Percentiles rank a stretch among this genome's conserved stretches.
These are phyloP conservation scores for Zeus faber DNA, from an alignment of 2,113 vertebrate genomes.

Conservation along the genomic window DNA sequence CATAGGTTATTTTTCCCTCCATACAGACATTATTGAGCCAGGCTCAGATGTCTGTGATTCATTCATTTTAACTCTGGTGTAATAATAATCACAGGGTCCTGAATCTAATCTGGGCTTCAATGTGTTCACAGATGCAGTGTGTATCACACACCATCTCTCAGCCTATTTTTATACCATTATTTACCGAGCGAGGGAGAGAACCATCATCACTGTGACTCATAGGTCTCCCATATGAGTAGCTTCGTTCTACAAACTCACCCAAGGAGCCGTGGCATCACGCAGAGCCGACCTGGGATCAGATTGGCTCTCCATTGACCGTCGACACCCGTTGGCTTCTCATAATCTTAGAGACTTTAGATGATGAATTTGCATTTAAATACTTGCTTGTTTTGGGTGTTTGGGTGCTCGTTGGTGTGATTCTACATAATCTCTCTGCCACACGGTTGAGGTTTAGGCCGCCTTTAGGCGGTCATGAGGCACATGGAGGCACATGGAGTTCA, in stretches of 20 bases:
- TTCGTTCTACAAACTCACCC: constrained; percentile 33
- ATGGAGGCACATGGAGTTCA: too few relatives aligned
- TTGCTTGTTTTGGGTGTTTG: too few relatives aligned
- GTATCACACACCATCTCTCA: constrained; percentile 46
- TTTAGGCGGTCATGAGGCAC: too few relatives aligned
- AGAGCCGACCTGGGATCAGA: not conserved
- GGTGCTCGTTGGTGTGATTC: too few relatives aligned
- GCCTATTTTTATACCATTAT: constrained; percentile 65
- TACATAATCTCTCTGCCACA: too few relatives aligned
- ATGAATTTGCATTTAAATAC: too few relatives aligned
- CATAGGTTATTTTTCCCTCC: too few relatives aligned
- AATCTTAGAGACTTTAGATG: too few relatives aligned
- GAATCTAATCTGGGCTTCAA: constrained; percentile 41
- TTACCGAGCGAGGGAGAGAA: constrained; percentile 43
- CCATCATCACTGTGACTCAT: constrained; percentile 58
- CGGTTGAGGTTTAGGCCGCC: too few relatives aligned
- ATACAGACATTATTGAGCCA: too few relatives aligned
- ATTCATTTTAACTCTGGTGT: constrained; percentile 35
- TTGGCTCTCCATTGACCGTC: too few relatives aligned
- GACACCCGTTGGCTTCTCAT: too few relatives aligned
- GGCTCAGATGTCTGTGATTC: constrained; percentile 24
- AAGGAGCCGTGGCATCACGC: constrained; percentile 33
- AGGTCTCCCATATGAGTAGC: constrained; percentile 45
- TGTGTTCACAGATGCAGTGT: constrained; percentile 40
- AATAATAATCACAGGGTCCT: constrained; percentile 34